Conservation (phyloP, 2,888 invertebrate genomes). For the Volucella inanis region DNA sequence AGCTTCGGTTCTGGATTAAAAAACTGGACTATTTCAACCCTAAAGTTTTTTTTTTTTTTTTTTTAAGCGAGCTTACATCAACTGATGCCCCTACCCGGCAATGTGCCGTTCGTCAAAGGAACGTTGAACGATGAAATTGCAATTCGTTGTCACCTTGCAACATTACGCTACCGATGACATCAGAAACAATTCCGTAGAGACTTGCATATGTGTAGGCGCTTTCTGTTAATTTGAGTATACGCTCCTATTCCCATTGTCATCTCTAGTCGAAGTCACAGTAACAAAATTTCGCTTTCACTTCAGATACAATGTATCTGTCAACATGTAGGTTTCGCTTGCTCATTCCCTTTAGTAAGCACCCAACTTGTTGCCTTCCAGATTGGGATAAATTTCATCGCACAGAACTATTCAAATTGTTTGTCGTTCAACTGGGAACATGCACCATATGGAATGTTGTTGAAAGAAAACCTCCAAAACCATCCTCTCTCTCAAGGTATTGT, state of each 20-base stretch:
- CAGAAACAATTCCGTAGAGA: background rate
- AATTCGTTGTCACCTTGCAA: too few species aligned
- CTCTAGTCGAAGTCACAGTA: constrained; percentile 33
- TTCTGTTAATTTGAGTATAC: background rate
- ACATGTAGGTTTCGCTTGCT: too few species aligned
- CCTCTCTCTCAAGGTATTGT: constrained; percentile 55
- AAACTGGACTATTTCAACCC: too few species aligned
- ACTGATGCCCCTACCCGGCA: too few species aligned
- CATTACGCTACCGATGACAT: too few species aligned
- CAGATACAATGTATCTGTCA: too few species aligned
- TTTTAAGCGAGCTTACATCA: too few species aligned
- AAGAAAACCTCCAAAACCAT: constrained; percentile 45
- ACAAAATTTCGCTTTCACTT: constrained; percentile 9
- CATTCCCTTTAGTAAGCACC: background rate
- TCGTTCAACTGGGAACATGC: constrained; percentile 28
- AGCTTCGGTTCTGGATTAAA: too few species aligned
- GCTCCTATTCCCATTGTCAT: background rate
- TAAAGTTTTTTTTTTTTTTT: too few species aligned
- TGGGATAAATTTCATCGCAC: constrained; percentile 9
- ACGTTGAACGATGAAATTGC: too few species aligned
- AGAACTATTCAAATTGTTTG: constrained; percentile 6
- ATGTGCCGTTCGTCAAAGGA: too few species aligned
- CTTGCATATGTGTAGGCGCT: constrained; percentile 35
- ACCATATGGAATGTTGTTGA: constrained; percentile 23
- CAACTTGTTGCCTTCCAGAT: constrained; percentile 32